phyloP scores from a whole-genome alignment of 2,888 invertebrate species.

The Latrodectus elegans region DNA sequence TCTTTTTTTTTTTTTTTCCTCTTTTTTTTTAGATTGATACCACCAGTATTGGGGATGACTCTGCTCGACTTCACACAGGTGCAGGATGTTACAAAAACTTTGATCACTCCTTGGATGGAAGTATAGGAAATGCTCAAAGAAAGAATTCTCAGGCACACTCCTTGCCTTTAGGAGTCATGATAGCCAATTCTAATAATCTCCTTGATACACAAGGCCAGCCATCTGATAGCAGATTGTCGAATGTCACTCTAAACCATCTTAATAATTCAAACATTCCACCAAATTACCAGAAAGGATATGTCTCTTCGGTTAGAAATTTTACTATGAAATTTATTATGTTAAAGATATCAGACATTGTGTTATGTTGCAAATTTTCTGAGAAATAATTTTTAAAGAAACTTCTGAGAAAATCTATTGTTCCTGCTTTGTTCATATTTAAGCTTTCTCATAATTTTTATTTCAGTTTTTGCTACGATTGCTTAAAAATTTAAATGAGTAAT shows the following conservation, averaged over 20 bases:
- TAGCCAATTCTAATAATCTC: constrained; percentile 73
- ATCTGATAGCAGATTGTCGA: constrained; percentile 49
- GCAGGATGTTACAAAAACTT: constrained; percentile 76
- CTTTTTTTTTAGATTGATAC: constrained; percentile 69
- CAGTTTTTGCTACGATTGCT: no score
- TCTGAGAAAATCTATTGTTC: no score
- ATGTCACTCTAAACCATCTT: constrained; percentile 49
- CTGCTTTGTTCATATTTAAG: no score
- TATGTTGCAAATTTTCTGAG: no score
- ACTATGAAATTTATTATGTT: neutral
- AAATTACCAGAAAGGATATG: constrained; percentile 63
- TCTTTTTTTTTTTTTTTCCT: no score
- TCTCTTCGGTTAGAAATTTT: constrained; percentile 55
- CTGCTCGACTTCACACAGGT: constrained; percentile 73
- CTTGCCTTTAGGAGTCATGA: constrained; percentile 62
- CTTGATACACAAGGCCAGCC: constrained; percentile 72
- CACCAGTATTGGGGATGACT: constrained; percentile 71
- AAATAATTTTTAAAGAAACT: no score
- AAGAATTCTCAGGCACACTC: constrained; percentile 69
- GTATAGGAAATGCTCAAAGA: constrained; percentile 68
- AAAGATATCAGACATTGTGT: no score
- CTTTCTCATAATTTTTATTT: no score
- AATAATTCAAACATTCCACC: constrained; percentile 59
- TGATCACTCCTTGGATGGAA: constrained; percentile 74
- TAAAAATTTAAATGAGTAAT: no score